Evolutionary conservation across 1,140 invertebrate genomes (phyloP).

Genomic region (Holcopasites calliopsidis): DNA sequence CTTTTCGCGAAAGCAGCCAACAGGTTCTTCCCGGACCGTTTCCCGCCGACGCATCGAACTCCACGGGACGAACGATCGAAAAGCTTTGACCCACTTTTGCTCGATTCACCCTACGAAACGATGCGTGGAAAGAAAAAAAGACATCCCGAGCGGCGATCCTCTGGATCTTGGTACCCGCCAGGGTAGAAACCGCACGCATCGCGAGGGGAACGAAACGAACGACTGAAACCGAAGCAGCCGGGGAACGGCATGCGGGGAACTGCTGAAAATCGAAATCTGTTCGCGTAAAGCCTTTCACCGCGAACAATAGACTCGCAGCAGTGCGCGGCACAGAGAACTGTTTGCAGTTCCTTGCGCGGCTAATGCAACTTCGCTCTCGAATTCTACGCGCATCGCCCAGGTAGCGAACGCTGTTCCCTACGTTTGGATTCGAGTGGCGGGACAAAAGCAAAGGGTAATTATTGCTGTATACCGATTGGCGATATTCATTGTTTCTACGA

Average conservation of each 20-base stretch:
- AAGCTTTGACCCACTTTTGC: slow-evolving; percentile 51
- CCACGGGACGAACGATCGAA: slow-evolving; percentile 37
- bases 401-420: slow-evolving; percentile 40
- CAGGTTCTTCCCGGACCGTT: neutral
- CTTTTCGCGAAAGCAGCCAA: no score
- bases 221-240: no score
- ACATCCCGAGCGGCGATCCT: no score
- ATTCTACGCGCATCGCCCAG: slow-evolving; percentile 40
- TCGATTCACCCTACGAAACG: slow-evolving; percentile 17
- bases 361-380: slow-evolving; percentile 51
- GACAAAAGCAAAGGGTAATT: no score
- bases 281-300: slow-evolving; percentile 40
- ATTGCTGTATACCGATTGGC: no score
- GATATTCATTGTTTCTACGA: no score
- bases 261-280: slow-evolving; percentile 33
- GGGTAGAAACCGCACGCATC: neutral
- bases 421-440: neutral
- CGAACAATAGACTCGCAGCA: slow-evolving; percentile 42
- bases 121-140: slow-evolving; percentile 20
- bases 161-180: neutral
- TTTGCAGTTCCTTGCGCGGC: slow-evolving; percentile 42
- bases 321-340: slow-evolving; percentile 10
- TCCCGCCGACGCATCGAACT: slow-evolving; percentile 4
- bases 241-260: no score
- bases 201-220: neutral